phyloP scores from a whole-genome alignment of 2,113 vertebrate genomes.

The Meleagris gallopavo region DNA sequence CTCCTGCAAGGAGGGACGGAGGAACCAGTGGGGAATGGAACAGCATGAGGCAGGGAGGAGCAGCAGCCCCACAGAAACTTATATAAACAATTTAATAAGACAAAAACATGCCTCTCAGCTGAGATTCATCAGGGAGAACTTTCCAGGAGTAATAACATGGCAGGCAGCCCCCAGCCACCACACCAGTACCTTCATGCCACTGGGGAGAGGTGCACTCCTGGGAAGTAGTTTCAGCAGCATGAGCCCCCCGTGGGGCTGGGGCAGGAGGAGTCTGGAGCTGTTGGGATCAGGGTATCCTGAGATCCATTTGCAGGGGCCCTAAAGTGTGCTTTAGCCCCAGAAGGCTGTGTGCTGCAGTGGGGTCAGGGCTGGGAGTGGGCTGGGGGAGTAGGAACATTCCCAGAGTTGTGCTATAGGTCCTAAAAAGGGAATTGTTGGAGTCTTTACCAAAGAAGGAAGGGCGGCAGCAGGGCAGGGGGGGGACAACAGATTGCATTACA shows the following conservation, averaged over 20 bases:
- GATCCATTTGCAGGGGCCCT: neutral
- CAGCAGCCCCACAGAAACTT: neutral
- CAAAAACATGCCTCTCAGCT: conserved; percentile 8
- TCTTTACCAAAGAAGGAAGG: conserved; percentile 73
- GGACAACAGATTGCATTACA: neutral
- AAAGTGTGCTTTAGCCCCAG: neutral
- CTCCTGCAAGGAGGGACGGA: neutral
- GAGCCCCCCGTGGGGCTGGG: neutral
- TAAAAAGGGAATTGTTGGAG: conserved; percentile 70
- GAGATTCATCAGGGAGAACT: conserved; percentile 43
- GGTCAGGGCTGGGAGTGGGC: neutral
- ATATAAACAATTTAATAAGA: neutral
- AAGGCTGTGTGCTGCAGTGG: neutral
- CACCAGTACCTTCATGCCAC: neutral
- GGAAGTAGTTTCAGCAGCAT: neutral
- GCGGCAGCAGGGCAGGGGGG: fast-evolving
- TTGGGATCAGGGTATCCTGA: neutral
- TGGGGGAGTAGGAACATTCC: conserved; percentile 10
- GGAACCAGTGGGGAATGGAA: neutral
- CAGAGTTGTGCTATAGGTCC: conserved; percentile 17
- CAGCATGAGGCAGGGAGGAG: neutral
- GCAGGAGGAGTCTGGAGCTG: neutral
- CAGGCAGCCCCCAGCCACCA: neutral
- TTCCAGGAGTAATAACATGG: neutral
- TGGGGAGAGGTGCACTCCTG: neutral